Conservation (phyloP, 2,888 invertebrate species). For the Drosophila differens region DNA sequence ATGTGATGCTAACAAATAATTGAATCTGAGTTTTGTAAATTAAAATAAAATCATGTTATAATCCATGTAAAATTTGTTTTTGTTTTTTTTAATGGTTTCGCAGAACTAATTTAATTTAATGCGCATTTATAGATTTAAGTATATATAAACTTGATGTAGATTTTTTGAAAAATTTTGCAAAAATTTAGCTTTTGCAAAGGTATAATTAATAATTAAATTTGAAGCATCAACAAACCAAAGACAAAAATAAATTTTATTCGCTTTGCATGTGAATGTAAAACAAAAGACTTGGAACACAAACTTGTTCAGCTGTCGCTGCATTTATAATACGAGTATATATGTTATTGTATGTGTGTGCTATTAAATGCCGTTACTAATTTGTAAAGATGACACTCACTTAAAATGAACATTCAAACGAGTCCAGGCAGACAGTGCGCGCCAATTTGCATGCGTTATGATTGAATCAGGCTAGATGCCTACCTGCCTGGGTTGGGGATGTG, state of each 20-base stretch:
- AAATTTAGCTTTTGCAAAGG: too few relatives aligned
- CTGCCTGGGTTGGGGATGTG: slow-evolving; percentile 26
- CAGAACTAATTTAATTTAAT: background rate
- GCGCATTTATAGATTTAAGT: background rate
- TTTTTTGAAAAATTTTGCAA: background rate
- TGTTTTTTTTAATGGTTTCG: background rate
- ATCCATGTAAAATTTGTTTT: background rate
- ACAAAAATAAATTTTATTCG: background rate
- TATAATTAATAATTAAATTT: too few relatives aligned
- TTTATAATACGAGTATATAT: slow-evolving; percentile 15
- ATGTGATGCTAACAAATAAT: slow-evolving; percentile 2
- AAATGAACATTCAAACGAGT: slow-evolving; percentile 45
- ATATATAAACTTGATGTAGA: background rate
- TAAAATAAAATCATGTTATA: background rate
- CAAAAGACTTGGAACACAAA: slow-evolving; percentile 67
- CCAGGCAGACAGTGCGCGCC: slow-evolving; percentile 9
- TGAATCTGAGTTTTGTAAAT: background rate
- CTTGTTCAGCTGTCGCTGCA: slow-evolving; percentile 35
- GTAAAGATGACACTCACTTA: slow-evolving; percentile 72
- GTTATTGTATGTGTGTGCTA: slow-evolving; percentile 16
- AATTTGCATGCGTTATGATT: slow-evolving; percentile 49
- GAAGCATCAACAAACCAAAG: too few relatives aligned
- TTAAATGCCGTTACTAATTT: slow-evolving; percentile 74
- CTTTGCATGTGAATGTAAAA: slow-evolving; percentile 14
- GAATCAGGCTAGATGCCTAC: slow-evolving; percentile 40